Conservation (phyloP, 1,140 invertebrate species). For the Conus ventricosus region DNA sequence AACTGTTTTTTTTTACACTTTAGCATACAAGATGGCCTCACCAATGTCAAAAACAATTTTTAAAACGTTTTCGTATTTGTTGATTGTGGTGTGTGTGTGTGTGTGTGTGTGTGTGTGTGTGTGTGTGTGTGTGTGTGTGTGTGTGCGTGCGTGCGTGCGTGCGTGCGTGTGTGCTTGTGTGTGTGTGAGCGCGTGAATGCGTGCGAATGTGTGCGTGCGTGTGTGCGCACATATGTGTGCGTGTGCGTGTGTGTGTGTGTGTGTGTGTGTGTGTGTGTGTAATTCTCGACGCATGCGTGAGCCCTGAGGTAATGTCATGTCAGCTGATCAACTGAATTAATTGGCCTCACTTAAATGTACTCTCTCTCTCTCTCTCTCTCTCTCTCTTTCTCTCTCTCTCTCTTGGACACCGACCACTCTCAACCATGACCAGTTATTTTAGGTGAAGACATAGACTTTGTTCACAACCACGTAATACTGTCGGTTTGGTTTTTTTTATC, state of each 20-base stretch:
- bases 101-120: not conserved
- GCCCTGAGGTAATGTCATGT: too few species aligned
- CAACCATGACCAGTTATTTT: too few species aligned
- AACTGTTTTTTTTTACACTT: too few species aligned
- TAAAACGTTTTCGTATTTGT: too few species aligned
- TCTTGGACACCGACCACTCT: not conserved
- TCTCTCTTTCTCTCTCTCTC: not conserved
- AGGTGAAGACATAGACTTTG: too few species aligned
- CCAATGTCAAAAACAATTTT: too few species aligned
- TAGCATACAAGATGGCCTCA: too few species aligned
- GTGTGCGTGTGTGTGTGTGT: not conserved
- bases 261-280: not conserved
- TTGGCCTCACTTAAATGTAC: not conserved
- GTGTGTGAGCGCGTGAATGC: not conserved
- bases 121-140: constrained; percentile 21
- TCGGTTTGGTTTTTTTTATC: too few species aligned
- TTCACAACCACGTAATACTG: too few species aligned
- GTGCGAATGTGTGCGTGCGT: not conserved
- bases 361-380: not conserved
- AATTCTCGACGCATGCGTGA: not conserved
- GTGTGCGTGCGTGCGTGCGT: not conserved
- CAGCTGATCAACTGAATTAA: not conserved
- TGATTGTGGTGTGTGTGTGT: too few species aligned
- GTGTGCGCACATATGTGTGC: not conserved
- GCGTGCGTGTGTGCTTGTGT: constrained; percentile 13